Evolutionary conservation across 2,113 vertebrate genomes (phyloP), one percentile per base, ranked within the genome.

Genomic region (Colaptes auratus): DNA sequence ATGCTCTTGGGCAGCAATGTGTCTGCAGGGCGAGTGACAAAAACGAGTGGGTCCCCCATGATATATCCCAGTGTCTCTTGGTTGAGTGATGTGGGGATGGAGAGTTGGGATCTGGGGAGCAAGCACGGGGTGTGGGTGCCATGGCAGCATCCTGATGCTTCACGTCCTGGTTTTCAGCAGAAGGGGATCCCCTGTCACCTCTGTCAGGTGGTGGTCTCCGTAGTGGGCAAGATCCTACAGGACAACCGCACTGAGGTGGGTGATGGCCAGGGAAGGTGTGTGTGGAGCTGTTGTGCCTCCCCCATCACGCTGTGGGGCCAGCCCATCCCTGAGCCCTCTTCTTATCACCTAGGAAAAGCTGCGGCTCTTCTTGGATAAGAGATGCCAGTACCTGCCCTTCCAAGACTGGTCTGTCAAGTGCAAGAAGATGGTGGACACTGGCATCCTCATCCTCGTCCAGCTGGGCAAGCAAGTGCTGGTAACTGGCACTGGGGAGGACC

Each of bases 381-480:
- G 89, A 59, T 99, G 99, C 88, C 98, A 98, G 91, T 97, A 98
- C 96, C 96, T 99, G 86, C 98, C 98, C 35, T 98, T 98, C 39
- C 86, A 98, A 44, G 89, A 96, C 82, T 35, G 99, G 94, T 89
- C 97, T 5, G 55, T 96, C 21, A 95, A 98, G 28, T 99, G 99
- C 97, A 99, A 99, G 89, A 98, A 98, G 94, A 94, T 98, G 19
- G 98, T 99, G 60, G 98, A 98, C 60, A 93, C 96, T 0, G 99
- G 99, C 92, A 97, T 98, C 72, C 98, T 99, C 2, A 74, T 99
- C 72, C 79, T 99, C 5, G 53, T 98, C 21, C 98, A 98, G 75
- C 97, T 99, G 88, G 97, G 99, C 91, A 98, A 97, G 86, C 98
- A 98, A 96, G 98, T 99, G 83, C 95, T 98, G 98, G 99, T 99